Conservation (phyloP, 2,888 invertebrate genomes). For the Doris montereyensis region DNA sequence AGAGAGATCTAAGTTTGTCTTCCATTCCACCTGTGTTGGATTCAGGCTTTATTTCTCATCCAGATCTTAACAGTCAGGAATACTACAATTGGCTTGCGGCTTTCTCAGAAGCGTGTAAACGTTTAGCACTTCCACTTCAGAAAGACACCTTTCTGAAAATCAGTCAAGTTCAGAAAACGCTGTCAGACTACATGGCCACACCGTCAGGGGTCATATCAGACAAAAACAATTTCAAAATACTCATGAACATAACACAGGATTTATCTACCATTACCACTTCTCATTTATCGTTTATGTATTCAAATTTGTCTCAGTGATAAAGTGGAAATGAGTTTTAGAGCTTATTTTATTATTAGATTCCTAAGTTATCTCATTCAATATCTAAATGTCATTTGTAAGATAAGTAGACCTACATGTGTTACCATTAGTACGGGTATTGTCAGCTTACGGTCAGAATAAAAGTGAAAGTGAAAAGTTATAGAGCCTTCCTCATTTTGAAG, state of each 20-base stretch:
- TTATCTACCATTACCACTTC: conserved; percentile 64
- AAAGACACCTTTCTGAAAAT: conserved; percentile 66
- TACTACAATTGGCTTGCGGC: conserved; percentile 70
- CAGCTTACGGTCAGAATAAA: too few relatives aligned
- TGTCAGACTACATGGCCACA: conserved; percentile 68
- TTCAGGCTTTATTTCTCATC: conserved; percentile 53
- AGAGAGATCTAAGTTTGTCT: neutral
- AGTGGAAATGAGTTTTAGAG: too few relatives aligned
- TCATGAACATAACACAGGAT: conserved; percentile 68
- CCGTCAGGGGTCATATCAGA: conserved; percentile 67
- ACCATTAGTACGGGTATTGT: too few relatives aligned
- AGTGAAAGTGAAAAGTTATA: too few relatives aligned
- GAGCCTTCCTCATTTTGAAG: too few relatives aligned
- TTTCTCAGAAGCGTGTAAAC: conserved; percentile 66
- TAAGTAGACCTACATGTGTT: too few relatives aligned
- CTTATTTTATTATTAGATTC: too few relatives aligned
- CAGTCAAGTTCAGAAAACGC: conserved; percentile 68
- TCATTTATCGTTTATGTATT: conserved; percentile 63
- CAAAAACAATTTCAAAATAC: conserved; percentile 64
- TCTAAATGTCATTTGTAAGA: too few relatives aligned
- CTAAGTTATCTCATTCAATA: too few relatives aligned
- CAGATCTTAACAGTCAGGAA: conserved; percentile 67
- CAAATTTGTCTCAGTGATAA: conserved; percentile 49
- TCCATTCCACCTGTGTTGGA: neutral
- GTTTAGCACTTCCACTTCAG: conserved; percentile 64